Evolutionary conservation across 64 coral and sea anemone species (phyloP).

Genomic region (Cladopsammia gracilis): DNA sequence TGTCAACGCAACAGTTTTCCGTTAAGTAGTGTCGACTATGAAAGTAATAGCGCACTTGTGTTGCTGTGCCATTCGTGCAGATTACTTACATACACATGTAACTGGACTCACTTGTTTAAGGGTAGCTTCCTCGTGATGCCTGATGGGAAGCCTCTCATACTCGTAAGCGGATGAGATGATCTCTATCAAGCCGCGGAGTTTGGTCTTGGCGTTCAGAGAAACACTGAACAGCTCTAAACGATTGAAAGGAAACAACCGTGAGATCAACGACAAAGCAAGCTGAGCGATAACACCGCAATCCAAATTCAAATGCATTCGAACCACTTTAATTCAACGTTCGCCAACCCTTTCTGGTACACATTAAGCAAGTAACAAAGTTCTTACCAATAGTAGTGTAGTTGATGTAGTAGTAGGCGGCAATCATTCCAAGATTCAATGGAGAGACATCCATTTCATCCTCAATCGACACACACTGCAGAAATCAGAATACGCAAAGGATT

Average conservation of each 20-base stretch:
- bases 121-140: slow-evolving; percentile 97
- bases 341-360: too few species aligned
- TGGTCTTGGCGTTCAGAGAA: slow-evolving; percentile 92
- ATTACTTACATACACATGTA: neutral
- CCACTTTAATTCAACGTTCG: too few species aligned
- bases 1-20: too few species aligned
- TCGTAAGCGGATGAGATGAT: slow-evolving; percentile 95
- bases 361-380: neutral
- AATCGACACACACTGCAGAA: slow-evolving; percentile 75
- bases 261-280: neutral
- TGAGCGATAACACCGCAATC: neutral
- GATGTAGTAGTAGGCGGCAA: slow-evolving; percentile 98
- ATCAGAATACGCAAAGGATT: neutral
- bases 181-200: slow-evolving; percentile 90
- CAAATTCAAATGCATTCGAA: neutral
- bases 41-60: too few species aligned
- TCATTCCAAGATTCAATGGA: slow-evolving; percentile 97
- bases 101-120: slow-evolving; percentile 83
- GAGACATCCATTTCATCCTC: slow-evolving; percentile 96
- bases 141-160: slow-evolving; percentile 94
- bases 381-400: slow-evolving; percentile 98
- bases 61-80: neutral
- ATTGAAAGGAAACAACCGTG: neutral
- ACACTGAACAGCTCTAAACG: slow-evolving; percentile 91
- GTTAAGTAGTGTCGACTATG: too few species aligned